Conservation (phyloP, 37 sponge, comb jelly and placozoan genomes). For the Geodia barretti region DNA sequence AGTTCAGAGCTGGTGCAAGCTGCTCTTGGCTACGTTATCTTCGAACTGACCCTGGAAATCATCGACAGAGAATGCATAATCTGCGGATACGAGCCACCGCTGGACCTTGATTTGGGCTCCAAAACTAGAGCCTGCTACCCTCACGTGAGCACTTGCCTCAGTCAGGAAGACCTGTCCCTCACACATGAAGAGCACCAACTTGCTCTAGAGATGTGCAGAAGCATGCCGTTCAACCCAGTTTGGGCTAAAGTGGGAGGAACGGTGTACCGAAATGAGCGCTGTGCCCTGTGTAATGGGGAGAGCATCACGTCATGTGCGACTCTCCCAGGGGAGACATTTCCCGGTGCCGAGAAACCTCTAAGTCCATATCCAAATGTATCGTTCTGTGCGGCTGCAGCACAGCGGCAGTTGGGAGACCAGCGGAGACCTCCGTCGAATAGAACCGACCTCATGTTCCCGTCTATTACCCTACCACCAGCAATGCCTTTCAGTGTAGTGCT, state of each 20-base stretch:
- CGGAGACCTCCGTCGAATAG: background rate
- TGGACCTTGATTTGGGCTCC: background rate
- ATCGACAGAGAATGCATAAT: background rate
- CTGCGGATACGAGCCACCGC: background rate
- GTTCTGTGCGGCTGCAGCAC: background rate
- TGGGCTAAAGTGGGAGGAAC: background rate
- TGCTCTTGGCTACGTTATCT: background rate
- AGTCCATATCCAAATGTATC: too few relatives aligned
- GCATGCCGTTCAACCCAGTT: background rate
- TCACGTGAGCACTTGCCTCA: background rate
- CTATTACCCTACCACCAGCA: too few relatives aligned
- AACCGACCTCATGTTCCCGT: background rate
- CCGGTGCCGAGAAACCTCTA: too few relatives aligned
- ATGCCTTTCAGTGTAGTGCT: constrained; percentile 26
- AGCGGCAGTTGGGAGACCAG: background rate
- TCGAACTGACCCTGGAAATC: background rate
- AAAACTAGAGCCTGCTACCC: background rate
- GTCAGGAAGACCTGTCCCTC: background rate
- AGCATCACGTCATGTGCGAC: background rate
- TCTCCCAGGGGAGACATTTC: too few relatives aligned
- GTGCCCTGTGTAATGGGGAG: constrained; percentile 24
- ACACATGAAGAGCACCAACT: background rate
- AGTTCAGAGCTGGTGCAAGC: background rate
- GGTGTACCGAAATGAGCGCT: constrained; percentile 8
- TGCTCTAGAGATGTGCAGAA: background rate